phyloP scores from a whole-genome alignment of 2,888 invertebrate genomes.

The Podabrus alpinus region DNA sequence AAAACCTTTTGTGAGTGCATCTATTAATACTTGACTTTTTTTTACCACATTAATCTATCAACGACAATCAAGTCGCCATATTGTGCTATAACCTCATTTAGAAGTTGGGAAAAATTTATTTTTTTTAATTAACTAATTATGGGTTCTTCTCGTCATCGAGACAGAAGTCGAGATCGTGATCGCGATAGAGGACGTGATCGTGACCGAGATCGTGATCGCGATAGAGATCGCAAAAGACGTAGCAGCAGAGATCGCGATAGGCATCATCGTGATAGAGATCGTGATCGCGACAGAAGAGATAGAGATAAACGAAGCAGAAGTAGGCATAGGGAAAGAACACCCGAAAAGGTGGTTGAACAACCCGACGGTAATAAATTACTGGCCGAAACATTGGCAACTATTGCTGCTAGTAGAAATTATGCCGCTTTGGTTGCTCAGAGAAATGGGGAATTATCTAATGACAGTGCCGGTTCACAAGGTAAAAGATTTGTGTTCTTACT shows the following conservation, averaged over 20 bases:
- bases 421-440: conserved; percentile 53
- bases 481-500: neutral
- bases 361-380: conserved; percentile 57
- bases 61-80: neutral
- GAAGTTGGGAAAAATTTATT: neutral
- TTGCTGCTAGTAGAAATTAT: conserved; percentile 59
- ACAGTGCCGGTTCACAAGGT: conserved; percentile 29
- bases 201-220: conserved; percentile 49
- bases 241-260: conserved; percentile 40
- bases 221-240: conserved; percentile 42
- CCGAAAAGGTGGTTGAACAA: conserved; percentile 46
- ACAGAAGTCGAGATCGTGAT: conserved; percentile 45
- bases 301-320: conserved; percentile 46
- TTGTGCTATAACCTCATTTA: neutral
- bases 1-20: neutral
- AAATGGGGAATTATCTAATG: conserved; percentile 45
- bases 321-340: conserved; percentile 45
- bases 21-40: neutral
- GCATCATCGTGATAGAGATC: conserved; percentile 29
- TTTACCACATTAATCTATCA: neutral
- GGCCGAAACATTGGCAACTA: conserved; percentile 57
- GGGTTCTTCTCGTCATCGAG: conserved; percentile 56
- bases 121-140: conserved; percentile 48
- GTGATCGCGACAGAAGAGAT: conserved; percentile 28
- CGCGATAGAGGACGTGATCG: conserved; percentile 45